Evolutionary conservation across 2,797 vertebrate genomes (phyloP), one percentile per base, ranked within the genome.

Genomic region (Catharus ustulatus): DNA sequence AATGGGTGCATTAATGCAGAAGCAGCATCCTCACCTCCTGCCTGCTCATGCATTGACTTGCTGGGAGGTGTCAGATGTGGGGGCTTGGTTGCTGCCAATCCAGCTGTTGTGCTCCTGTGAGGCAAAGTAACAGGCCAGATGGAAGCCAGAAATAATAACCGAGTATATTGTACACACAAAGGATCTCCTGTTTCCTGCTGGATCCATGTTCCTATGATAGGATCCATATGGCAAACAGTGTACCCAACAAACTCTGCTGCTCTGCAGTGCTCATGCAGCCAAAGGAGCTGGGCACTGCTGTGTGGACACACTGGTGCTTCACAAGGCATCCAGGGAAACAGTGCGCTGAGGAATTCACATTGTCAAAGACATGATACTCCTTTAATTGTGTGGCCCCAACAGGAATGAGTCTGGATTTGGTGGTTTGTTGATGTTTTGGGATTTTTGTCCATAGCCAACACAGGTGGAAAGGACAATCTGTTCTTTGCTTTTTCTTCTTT

Each of bases 401-500:
- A 84, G 59, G 52, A 86, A 42, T 21, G 29, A 90, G 22, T 48
- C 26, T 66, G 52, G 10, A 32, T 71, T 86, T 69, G 66, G 34
- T n/a, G n/a, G 10, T 71, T 84, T 90, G 54, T 67, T 78, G 61
- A 38, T 58, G 55, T 64, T 79, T 52, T 40, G 38, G 14, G 27
- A 9, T 18, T 76, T 77, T 62, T 46, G 55, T 85, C 73, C 11
- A 1, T 52, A 57, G 85, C 89, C 80, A 91, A n/a, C 34, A 40
- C 83, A 94, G 91, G 85, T 86, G 89, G 80, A 82, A 81, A 89
- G 95, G 74, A 94, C 87, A 77, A n/a, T 81, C 73, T 92, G 92
- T 92, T 93, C 93, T 85, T 91, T 90, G 85, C 69, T 84, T 92
- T 93, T 88, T 89, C 45, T 73, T 93, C 74, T 77, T 71, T 62